A percentile compares a stretch with the other conserved stretches of the same genome.
Evolutionary conservation across 2,888 invertebrate species (phyloP).

Genomic region (Elgonia sp.): DNA sequence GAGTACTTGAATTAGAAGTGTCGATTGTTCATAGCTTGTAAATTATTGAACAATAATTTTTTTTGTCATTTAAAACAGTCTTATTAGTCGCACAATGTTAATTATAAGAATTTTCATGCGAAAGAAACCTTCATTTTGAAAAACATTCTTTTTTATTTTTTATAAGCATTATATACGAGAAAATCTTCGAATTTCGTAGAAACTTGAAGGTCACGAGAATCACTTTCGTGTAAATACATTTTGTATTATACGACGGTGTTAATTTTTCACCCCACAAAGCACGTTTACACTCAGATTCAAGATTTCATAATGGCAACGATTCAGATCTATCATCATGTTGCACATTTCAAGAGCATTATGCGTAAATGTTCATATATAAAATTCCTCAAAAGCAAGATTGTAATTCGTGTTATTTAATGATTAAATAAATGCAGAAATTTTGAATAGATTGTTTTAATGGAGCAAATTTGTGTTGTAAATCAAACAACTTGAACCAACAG

Average conservation of each 20-base stretch:
- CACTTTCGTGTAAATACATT: conserved; percentile 38
- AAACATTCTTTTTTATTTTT: neutral
- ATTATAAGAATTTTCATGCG: neutral
- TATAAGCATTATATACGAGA: conserved; percentile 1
- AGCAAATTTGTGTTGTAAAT: neutral
- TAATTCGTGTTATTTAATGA: conserved; percentile 37
- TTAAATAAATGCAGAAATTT: conserved; percentile 28
- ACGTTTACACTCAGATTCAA: conserved; percentile 9
- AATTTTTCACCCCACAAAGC: conserved; percentile 38
- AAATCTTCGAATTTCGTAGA: conserved; percentile 51
- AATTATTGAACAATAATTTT: neutral
- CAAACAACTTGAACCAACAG: neutral
- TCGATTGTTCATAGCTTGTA: too few relatives aligned
- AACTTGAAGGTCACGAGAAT: conserved; percentile 52
- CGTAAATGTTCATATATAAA: conserved; percentile 23
- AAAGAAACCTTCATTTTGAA: neutral
- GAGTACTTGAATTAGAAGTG: too few relatives aligned
- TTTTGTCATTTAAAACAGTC: too few relatives aligned
- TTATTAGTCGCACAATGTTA: neutral
- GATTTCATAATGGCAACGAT: conserved; percentile 43
- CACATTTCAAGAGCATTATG: conserved; percentile 32
- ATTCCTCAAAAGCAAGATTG: conserved; percentile 6
- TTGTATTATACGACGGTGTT: conserved; percentile 34
- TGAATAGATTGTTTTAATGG: conserved; percentile 17
- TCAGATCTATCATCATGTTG: conserved; percentile 48